Base-by-base conservation (phyloP, 1,140 invertebrate genomes). In the Drosophila ogumai region DNA sequence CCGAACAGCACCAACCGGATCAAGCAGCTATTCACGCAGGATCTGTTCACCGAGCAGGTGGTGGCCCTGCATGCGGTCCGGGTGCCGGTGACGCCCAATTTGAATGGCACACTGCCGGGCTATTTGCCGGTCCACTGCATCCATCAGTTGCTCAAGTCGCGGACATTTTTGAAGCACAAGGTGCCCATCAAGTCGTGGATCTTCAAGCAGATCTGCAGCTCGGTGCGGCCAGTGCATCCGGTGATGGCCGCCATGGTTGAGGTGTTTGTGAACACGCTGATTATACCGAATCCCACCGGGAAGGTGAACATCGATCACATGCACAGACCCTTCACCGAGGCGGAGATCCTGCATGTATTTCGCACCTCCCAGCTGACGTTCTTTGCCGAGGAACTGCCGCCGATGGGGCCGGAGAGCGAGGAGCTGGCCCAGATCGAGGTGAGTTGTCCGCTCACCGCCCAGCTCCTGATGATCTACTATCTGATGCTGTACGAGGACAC, bases 81-180 rank as follows among this genome's bases (percentile, higher is more conserved):
- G 91, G 98, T 99, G 19, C 97, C 98, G 0, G 98, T 99, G 0
- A 99, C 98, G 0, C 94, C 95, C 1, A 96, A 96, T 88, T 93
- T 99, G 7, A 99, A 97, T 93, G 97, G 96, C 22, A 96, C 96
- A 67, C 97, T 99, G 60, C 95, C 95, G 3, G 98, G 98, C 19
- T 99, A 99, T 93, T 93, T 99, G 60, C 98, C 98, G 0, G 97
- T 99, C 28, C 98, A 99, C 93, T 99, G 98, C 92, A 99, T 99
- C 66, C 98, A 99, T 93, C 98, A 99, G 87, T 93, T 99, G 15
- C 93, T 99, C 1, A 99, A 99, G 92, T 99, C 97, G 31, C 93
- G 98, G 82, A 97, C 98, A 6, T 99, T 99, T 91, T 97, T 98
- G 0, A 99, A 99, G 93, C 97, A 99, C 90, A 97, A 98, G 92